A percentile compares a stretch with the other conserved stretches of the same genome.
These are phyloP conservation scores for Ciconia maguari DNA, from an alignment of 2,113 vertebrate species.

Conservation along the genomic window DNA sequence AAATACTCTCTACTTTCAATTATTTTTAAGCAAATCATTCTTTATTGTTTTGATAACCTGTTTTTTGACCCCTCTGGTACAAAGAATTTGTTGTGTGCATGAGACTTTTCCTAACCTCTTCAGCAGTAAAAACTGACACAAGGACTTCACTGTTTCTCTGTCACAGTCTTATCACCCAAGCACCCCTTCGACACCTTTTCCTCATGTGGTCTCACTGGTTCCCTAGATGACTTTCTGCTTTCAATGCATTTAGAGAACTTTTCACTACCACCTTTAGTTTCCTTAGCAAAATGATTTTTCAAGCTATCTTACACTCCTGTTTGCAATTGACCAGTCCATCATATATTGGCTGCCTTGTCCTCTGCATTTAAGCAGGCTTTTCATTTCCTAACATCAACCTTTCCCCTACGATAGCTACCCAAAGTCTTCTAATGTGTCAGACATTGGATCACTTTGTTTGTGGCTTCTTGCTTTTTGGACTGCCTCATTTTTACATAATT, in stretches of 20 bases:
- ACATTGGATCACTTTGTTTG: not conserved
- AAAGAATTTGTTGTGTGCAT: not conserved
- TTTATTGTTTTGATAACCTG: not conserved
- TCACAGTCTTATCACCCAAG: rapidly evolving
- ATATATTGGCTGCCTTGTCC: not conserved
- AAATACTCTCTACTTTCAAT: not conserved
- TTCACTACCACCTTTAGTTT: not conserved
- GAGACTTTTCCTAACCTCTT: not conserved
- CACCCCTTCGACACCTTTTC: not conserved
- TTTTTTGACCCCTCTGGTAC: not conserved
- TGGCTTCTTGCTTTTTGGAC: not conserved
- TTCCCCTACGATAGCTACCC: not conserved
- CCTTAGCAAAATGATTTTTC: not conserved
- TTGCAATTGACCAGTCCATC: not conserved
- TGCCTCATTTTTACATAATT: not conserved
- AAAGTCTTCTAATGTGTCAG: not conserved
- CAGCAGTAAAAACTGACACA: not conserved
- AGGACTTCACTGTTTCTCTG: not conserved
- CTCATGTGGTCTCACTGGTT: not conserved
- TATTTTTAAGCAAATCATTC: not conserved
- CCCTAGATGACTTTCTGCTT: not conserved
- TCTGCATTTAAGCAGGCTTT: not conserved
- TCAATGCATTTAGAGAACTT: not conserved
- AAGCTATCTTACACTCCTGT: not conserved
- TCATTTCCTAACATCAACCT: not conserved